These are phyloP conservation scores for Poecilus cupreus DNA, from an alignment of 2,888 invertebrate genomes.

Conservation along the genomic window DNA sequence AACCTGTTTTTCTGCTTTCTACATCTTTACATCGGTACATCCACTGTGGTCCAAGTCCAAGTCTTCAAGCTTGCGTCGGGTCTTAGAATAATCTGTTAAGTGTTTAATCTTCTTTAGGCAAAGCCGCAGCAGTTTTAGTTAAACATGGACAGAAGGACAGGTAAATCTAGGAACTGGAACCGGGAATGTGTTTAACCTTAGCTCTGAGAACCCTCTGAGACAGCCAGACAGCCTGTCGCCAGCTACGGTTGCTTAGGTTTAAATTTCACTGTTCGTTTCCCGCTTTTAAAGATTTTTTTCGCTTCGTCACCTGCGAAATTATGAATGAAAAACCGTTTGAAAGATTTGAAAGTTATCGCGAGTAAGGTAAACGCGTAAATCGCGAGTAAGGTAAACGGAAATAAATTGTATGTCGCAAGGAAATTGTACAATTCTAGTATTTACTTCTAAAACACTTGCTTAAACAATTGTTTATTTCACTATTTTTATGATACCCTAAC, in stretches of 20 bases:
- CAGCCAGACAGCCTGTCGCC: conserved; percentile 26
- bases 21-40: too few species aligned
- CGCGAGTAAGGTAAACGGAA: not conserved
- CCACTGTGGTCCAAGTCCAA: conserved; percentile 9
- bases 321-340: not conserved
- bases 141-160: conserved; percentile 15
- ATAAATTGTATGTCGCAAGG: too few species aligned
- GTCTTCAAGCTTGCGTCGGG: not conserved
- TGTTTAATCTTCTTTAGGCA: conserved; percentile 28
- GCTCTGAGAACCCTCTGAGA: not conserved
- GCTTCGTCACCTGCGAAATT: conserved; percentile 16
- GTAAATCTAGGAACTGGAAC: not conserved
- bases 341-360: not conserved
- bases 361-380: too few species aligned
- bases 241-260: not conserved
- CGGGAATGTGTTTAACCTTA: not conserved
- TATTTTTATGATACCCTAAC: too few species aligned
- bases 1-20: conserved; percentile 14
- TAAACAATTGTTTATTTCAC: too few species aligned
- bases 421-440: too few species aligned
- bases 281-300: not conserved
- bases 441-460: too few species aligned
- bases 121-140: conserved; percentile 2
- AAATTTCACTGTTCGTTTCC: not conserved
- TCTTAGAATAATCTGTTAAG: conserved; percentile 31